These are phyloP conservation scores for Andrena minutula DNA, from an alignment of 2,888 invertebrate genomes.

Conservation along the genomic window DNA sequence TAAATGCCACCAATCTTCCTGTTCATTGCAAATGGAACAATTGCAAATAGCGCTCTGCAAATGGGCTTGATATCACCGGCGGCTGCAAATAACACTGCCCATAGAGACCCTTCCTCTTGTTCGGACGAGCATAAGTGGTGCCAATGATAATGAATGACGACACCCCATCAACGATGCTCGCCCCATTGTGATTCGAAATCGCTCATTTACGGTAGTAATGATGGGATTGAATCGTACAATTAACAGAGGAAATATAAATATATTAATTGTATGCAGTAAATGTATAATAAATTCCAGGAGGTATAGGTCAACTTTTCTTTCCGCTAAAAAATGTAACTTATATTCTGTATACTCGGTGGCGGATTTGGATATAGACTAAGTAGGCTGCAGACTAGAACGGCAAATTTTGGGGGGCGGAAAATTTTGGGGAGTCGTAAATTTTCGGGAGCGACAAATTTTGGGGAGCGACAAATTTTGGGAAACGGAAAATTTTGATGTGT, in stretches of 20 bases:
- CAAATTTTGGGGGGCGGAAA: no score
- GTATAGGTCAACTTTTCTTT: no score
- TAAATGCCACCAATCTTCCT: slow-evolving; percentile 41
- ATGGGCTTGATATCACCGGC: slow-evolving; percentile 28
- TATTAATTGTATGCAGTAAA: not conserved
- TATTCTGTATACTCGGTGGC: no score
- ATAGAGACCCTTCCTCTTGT: slow-evolving; percentile 15
- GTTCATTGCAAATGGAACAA: slow-evolving; percentile 35
- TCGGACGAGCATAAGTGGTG: slow-evolving; percentile 12
- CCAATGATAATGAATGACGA: slow-evolving; percentile 6
- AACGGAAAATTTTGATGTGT: no score
- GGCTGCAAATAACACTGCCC: slow-evolving; percentile 2
- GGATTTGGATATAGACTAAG: no score
- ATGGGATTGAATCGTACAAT: no score
- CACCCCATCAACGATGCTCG: not conserved
- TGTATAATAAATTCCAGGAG: not conserved
- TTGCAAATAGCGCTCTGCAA: slow-evolving; percentile 23
- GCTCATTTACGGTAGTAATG: not conserved
- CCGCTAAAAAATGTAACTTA: no score
- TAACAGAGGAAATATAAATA: no score
- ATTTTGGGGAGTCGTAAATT: no score
- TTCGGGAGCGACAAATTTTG: no score
- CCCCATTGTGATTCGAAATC: not conserved
- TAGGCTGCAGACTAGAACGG: no score
- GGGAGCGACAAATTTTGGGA: no score